phyloP scores from a whole-genome alignment of 2,113 vertebrate species.

The Channa argus region DNA sequence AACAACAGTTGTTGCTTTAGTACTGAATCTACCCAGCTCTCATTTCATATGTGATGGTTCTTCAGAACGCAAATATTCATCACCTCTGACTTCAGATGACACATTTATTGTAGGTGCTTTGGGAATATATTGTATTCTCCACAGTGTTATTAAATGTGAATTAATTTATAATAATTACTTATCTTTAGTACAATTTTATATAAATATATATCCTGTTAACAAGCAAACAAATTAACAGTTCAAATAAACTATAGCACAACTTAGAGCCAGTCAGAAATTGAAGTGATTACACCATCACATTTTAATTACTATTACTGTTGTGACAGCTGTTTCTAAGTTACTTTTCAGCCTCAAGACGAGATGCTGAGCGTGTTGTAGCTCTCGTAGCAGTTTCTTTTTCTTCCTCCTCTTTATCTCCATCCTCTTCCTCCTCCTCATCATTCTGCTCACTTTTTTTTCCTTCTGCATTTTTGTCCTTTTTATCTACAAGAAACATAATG shows the following conservation, averaged over 20 bases:
- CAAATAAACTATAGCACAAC: too few species aligned
- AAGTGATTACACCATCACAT: too few species aligned
- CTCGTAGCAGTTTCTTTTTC: constrained; percentile 71
- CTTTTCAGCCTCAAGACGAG: constrained; percentile 93
- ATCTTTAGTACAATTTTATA: neutral
- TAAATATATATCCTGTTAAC: neutral
- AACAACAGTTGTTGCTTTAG: constrained; percentile 52
- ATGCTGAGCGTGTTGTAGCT: constrained; percentile 89
- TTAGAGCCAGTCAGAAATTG: too few species aligned
- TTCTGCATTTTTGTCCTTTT: constrained; percentile 83
- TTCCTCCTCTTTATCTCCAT: constrained; percentile 75
- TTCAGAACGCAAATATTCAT: constrained; percentile 32
- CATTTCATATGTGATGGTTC: constrained; percentile 38
- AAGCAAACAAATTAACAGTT: neutral
- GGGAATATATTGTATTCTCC: neutral
- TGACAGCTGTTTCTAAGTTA: constrained; percentile 49
- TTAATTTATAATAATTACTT: neutral
- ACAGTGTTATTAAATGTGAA: neutral
- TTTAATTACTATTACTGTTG: too few species aligned
- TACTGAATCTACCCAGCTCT: constrained; percentile 27
- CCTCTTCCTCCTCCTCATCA: constrained; percentile 64
- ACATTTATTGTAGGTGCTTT: neutral
- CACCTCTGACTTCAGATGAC: neutral
- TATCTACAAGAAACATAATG: constrained; percentile 77
- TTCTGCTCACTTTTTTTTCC: constrained; percentile 83